These are phyloP conservation scores for Arenicola marina DNA, from an alignment of 2,888 invertebrate species.

Conservation along the genomic window DNA sequence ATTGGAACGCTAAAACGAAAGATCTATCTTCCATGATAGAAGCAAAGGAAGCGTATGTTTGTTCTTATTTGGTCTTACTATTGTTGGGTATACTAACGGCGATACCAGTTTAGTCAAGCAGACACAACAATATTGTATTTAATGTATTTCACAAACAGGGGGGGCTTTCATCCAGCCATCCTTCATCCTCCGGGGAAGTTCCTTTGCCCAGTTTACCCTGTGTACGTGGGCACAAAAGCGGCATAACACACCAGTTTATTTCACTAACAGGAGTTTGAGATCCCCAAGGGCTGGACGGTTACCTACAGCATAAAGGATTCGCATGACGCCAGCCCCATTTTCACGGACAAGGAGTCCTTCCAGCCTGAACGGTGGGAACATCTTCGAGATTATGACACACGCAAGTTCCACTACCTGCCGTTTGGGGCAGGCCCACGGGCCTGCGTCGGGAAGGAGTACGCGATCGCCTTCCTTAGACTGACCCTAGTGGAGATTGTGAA, in stretches of 20 bases:
- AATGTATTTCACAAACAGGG: too few relatives aligned
- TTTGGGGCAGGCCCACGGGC: slow-evolving; percentile 1
- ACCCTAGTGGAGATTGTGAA: not conserved
- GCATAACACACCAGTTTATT: not conserved
- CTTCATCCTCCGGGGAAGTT: too few relatives aligned
- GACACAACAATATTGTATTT: too few relatives aligned
- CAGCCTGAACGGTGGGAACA: not conserved
- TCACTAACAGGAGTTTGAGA: not conserved
- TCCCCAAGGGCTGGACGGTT: slow-evolving; percentile 2
- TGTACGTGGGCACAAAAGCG: too few relatives aligned
- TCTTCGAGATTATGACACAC: not conserved
- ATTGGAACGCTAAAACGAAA: too few relatives aligned
- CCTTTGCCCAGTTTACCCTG: too few relatives aligned
- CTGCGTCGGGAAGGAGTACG: not conserved
- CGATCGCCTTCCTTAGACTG: not conserved
- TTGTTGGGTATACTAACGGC: too few relatives aligned
- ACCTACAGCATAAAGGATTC: not conserved
- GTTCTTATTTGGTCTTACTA: too few relatives aligned
- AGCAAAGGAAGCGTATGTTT: too few relatives aligned
- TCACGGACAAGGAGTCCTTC: slow-evolving; percentile 2
- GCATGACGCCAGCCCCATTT: not conserved
- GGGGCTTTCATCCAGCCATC: too few relatives aligned
- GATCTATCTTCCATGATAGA: too few relatives aligned
- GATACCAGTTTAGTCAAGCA: too few relatives aligned
- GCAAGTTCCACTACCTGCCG: not conserved